Base-by-base conservation (phyloP, 2,113 vertebrate species). In the Entelurus aequoreus region DNA sequence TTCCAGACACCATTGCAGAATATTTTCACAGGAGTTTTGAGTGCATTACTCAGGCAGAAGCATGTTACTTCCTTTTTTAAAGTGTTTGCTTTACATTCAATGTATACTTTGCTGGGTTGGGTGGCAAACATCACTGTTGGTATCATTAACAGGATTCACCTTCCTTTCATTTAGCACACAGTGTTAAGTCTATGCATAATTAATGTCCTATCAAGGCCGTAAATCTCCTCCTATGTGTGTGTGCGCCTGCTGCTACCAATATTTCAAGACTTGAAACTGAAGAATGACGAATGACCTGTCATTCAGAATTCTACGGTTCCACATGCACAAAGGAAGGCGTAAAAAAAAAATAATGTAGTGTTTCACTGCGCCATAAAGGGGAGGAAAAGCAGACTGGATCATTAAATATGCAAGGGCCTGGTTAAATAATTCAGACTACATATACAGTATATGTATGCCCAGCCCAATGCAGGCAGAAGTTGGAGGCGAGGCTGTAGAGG, bases 371-470 rank as follows among this genome's bases (percentile, higher is more conserved):
- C 83, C 79, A 84, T 79, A 83, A 89, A 87, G 81, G 82, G 74
- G 75, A 68, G 42, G 36, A 84, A 83, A 81, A 78, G 82, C 81
- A 88, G 81, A 84, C 81, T 85, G 66, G 59, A 50, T 21, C 80
- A 89, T 91, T 88, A 90, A 90, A 88, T 79, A 92, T 91, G 85
- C 80, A 92, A 87, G 84, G 77, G 82, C 77, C 71, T 48, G 68
- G 68, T 71, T 91, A 75, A 90, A 92, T 90, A 83, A 92, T 90
- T 90, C 81, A 91, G 71, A 44, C 65, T 77, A 89, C 83, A 88
- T 80, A 83, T 90, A 2, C 28, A 28, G 28, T 28, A 86, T 86
- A 86, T 88, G 71, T 86, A 86, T 88, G 71, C 79, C 68, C 62
- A 76, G 76, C 78, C 77, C 74, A 65, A 72, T 75, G 77, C 76